Conservation (phyloP, 2,888 invertebrate genomes). For the Ischnura elegans region DNA sequence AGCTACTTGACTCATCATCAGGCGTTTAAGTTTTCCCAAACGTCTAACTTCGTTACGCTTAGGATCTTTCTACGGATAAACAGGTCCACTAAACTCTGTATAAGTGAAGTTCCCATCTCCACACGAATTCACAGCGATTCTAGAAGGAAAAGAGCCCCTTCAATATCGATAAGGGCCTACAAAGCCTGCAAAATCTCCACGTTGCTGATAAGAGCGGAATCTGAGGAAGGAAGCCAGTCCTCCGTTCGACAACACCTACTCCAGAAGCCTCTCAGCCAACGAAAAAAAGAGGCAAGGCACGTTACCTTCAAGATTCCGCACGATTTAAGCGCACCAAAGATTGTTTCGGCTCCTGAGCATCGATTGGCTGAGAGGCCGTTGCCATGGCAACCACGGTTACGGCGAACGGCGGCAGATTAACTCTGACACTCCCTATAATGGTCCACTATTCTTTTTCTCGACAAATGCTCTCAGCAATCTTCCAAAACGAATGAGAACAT, state of each 20-base stretch:
- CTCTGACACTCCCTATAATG: background rate
- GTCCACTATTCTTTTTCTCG: background rate
- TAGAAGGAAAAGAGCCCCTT: background rate
- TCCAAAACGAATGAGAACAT: background rate
- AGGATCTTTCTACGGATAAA: background rate
- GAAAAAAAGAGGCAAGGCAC: background rate
- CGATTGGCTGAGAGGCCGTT: background rate
- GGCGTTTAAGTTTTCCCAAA: background rate
- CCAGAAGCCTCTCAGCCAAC: background rate
- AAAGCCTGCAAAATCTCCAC: background rate
- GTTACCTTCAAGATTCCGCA: background rate
- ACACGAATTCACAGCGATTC: background rate
- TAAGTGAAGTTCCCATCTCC: background rate
- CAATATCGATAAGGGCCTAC: background rate
- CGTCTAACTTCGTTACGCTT: background rate
- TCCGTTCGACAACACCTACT: background rate
- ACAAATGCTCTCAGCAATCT: background rate
- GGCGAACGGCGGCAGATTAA: background rate
- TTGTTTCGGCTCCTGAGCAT: background rate
- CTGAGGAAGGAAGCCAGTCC: background rate
- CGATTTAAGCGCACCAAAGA: background rate
- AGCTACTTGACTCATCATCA: too few relatives aligned
- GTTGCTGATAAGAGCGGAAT: background rate
- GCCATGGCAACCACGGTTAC: background rate
- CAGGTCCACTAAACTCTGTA: background rate